phyloP scores from a whole-genome alignment of 2,888 invertebrate species.

The Tipula vernalis region DNA sequence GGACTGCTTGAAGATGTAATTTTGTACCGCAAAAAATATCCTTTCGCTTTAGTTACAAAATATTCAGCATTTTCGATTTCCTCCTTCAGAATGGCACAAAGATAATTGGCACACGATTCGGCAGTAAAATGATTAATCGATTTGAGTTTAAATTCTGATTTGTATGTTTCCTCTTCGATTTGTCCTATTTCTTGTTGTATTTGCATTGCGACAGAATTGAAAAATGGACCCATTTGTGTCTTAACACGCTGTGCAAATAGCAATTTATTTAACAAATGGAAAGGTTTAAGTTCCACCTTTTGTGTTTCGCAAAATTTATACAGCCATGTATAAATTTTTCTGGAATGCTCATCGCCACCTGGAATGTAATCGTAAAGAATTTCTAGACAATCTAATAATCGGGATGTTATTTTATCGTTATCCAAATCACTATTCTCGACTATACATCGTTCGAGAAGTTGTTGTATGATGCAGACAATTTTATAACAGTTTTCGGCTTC shows the following conservation, averaged over 20 bases:
- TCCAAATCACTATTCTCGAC: conserved; percentile 20
- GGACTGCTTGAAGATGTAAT: conserved; percentile 30
- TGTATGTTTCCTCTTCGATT: conserved; percentile 20
- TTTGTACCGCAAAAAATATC: conserved; percentile 33
- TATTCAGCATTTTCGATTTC: conserved; percentile 32
- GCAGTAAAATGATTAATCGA: conserved; percentile 26
- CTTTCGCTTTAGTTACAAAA: conserved; percentile 35
- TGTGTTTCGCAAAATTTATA: conserved; percentile 27
- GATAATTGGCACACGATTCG: conserved; percentile 24
- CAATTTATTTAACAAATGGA: conserved; percentile 28
- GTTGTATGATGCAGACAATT: conserved; percentile 21
- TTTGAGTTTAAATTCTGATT: conserved; percentile 22
- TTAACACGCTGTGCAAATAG: conserved; percentile 31
- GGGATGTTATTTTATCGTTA: conserved; percentile 22
- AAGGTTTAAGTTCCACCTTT: conserved; percentile 23
- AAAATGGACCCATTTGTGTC: conserved; percentile 31
- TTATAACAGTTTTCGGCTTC: conserved; percentile 15
- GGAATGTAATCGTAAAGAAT: conserved; percentile 29
- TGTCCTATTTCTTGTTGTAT: conserved; percentile 26
- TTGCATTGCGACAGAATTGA: conserved; percentile 27
- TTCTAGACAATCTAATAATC: conserved; percentile 27
- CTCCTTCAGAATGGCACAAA: conserved; percentile 27
- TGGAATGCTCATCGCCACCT: conserved; percentile 25
- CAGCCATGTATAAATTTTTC: conserved; percentile 28
- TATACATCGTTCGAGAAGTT: conserved; percentile 26